Percentiles rank a stretch among this genome's conserved stretches.
phyloP scores from a whole-genome alignment of 2,888 invertebrate genomes.

The Endotricha flammealis region DNA sequence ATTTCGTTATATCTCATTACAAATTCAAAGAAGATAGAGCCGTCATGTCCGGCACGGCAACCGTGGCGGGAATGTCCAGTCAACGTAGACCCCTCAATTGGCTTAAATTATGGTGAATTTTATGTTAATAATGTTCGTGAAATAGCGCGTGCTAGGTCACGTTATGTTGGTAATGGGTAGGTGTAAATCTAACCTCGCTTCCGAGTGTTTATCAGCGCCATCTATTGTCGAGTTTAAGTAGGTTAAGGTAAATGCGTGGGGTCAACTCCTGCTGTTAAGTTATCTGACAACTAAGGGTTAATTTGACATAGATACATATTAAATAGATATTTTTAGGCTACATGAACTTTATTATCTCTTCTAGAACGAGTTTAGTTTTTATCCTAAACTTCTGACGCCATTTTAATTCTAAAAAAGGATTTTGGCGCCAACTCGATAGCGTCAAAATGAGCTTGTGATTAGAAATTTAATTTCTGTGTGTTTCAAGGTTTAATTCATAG shows the following conservation, averaged over 20 bases:
- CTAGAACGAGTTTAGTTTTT: too few relatives aligned
- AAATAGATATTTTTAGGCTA: too few relatives aligned
- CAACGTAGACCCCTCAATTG: constrained; percentile 17
- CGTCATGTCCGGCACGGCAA: constrained; percentile 15
- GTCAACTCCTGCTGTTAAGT: too few relatives aligned
- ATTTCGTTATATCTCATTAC: constrained; percentile 15
- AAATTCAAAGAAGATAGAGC: constrained; percentile 22
- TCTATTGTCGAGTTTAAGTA: constrained; percentile 29
- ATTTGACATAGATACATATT: too few relatives aligned
- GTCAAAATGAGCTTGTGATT: too few relatives aligned
- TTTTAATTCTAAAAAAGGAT: too few relatives aligned
- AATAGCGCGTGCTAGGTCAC: constrained; percentile 22
- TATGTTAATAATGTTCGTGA: constrained; percentile 8
- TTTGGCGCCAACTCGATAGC: too few relatives aligned
- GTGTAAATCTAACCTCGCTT: constrained; percentile 35
- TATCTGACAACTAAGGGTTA: too few relatives aligned
- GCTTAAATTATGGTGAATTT: constrained; percentile 3
- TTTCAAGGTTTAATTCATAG: too few relatives aligned
- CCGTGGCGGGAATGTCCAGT: constrained; percentile 10
- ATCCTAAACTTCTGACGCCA: too few relatives aligned
- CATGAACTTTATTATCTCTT: too few relatives aligned
- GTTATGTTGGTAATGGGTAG: constrained; percentile 26
- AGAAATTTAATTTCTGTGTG: too few relatives aligned
- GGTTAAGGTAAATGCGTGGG: constrained; percentile 23
- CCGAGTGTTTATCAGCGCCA: constrained; percentile 32